Evolutionary conservation across 1,140 invertebrate species (phyloP), one percentile per base, ranked within the genome.

Genomic region (Ganaspis sp.): DNA sequence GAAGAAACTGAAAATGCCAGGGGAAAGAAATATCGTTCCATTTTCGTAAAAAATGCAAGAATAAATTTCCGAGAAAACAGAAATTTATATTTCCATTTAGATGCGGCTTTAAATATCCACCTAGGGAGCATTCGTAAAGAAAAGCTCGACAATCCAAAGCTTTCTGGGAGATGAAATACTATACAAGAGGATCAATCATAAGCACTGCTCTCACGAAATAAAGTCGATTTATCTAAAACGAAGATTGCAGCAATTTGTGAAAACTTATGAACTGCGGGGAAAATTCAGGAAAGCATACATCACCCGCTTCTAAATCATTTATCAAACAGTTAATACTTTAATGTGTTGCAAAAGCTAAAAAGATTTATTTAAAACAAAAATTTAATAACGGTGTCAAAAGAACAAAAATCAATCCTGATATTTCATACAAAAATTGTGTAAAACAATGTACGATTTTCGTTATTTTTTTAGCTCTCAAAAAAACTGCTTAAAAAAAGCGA

Each of bases 51-150:
- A 26, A 26, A 58, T 29, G 26, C 5, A 26, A 64, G 21, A 29
- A 64, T 64, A 29, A 64, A 29, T 69, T 77, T 71, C 54, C 42
- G 11, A 38, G 17, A 15, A 72, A 42, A 69, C 19, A 21, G 8
- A 26, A 45, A 76, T 70, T 37, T 37, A 49, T 23, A 70, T 49
- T 42, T 71, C 37, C 70, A 71, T 21, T 64, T 29, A 4, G 21
- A 29, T 64, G 54, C 5, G 23, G 12, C 54, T 64, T 64, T 64
- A 29, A 64, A 64, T 9, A 64, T 64, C 26, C 15, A 15, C 11
- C 12, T 23, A 29, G 54, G 21, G 54, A 64, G 54, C 9, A 26
- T 64, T 29, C 23, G 9, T 26, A 29, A 64, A 37, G 19, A 64
- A 3, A 64, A 73, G n/a, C 49, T 19, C 42, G 72, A 6, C 26